A percentile compares a stretch with the other conserved stretches of the same genome.
Conservation (phyloP, 2,888 invertebrate genomes). For the Holacanthella duospinosa region DNA sequence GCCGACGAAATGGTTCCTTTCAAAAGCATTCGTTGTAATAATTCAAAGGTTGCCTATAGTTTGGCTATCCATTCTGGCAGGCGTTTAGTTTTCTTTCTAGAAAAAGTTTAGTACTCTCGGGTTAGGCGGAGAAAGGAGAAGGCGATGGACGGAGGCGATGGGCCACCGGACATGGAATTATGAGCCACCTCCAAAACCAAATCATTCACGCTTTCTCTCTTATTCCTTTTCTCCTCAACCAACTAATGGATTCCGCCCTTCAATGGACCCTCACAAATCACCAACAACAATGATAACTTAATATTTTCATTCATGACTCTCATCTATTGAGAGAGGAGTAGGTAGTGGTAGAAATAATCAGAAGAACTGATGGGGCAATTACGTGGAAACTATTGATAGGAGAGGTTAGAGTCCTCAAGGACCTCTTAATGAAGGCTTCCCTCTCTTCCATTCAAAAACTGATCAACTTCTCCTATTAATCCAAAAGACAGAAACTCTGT, state of each 20-base stretch:
- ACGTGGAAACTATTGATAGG: slow-evolving; percentile 16
- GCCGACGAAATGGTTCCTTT: slow-evolving; percentile 33
- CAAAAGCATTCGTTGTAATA: slow-evolving; percentile 36
- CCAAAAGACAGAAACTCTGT: too few species aligned
- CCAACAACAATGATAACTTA: slow-evolving; percentile 18
- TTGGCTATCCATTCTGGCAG: slow-evolving; percentile 12
- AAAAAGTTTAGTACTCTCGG: slow-evolving; percentile 23
- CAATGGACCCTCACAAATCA: slow-evolving; percentile 27
- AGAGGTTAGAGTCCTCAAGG: not conserved
- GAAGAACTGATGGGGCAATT: slow-evolving; percentile 12
- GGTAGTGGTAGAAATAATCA: slow-evolving; percentile 19
- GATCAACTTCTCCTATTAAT: not conserved
- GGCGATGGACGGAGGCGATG: slow-evolving; percentile 4
- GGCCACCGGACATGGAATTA: slow-evolving; percentile 13
- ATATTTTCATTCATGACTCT: slow-evolving; percentile 20
- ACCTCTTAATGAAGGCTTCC: not conserved
- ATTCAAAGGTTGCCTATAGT: slow-evolving; percentile 30
- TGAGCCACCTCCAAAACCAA: slow-evolving; percentile 20
- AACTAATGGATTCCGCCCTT: slow-evolving; percentile 28
- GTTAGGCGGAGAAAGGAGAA: too few species aligned
- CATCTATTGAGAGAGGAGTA: not conserved
- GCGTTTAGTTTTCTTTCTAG: slow-evolving; percentile 19
- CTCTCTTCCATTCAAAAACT: not conserved
- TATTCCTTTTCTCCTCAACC: slow-evolving; percentile 5
- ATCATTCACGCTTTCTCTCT: slow-evolving; percentile 22